These are phyloP conservation scores for Schizotus pectinicornis DNA, from an alignment of 2,888 invertebrate species.

Conservation along the genomic window DNA sequence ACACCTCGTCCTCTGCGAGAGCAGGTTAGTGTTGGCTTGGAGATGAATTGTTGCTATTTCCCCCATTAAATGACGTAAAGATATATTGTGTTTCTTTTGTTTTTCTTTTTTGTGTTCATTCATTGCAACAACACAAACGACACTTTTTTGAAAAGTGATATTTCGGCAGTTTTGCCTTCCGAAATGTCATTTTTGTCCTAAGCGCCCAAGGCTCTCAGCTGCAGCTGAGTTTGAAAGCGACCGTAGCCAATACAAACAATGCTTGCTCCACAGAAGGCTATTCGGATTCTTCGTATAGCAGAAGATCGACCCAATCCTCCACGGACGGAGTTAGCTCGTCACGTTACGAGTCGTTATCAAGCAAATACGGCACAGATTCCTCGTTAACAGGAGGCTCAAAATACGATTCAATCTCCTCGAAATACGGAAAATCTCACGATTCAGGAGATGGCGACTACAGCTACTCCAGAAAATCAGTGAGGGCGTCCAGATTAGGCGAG, in stretches of 20 bases:
- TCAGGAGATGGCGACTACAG: conserved; percentile 30
- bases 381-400: conserved; percentile 30
- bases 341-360: conserved; percentile 33
- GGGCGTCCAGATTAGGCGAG: conserved; percentile 20
- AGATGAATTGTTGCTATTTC: conserved; percentile 1
- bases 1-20: conserved; percentile 44
- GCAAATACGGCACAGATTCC: conserved; percentile 35
- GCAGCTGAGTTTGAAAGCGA: background rate
- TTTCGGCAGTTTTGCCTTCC: background rate
- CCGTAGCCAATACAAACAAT: no score
- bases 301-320: conserved; percentile 46
- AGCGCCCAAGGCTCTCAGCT: background rate
- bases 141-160: conserved; percentile 1
- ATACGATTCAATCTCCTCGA: conserved; percentile 42
- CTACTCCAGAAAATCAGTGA: conserved; percentile 34
- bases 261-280: conserved; percentile 50
- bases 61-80: conserved; percentile 4
- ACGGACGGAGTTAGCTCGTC: conserved; percentile 41
- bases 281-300: conserved; percentile 50
- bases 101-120: conserved; percentile 10
- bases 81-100: conserved; percentile 5
- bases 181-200: background rate
- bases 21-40: conserved; percentile 43
- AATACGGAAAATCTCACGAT: conserved; percentile 38
- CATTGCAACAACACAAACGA: conserved; percentile 12